phyloP scores from a whole-genome alignment of 2,113 vertebrate species.

The Telmatochromis sp. region DNA sequence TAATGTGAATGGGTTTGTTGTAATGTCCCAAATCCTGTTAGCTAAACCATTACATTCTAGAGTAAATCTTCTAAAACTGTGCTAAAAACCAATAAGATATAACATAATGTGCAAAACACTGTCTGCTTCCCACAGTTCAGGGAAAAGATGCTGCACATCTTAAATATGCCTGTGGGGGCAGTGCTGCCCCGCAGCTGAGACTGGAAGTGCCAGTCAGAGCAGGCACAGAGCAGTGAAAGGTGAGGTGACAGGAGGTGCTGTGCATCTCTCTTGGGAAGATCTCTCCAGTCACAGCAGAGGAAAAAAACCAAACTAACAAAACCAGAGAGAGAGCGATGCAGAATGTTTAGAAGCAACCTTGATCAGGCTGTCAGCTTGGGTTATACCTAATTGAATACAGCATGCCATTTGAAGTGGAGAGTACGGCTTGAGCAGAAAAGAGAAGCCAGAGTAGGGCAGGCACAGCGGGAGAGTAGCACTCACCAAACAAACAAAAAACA shows the following conservation, averaged over 20 bases:
- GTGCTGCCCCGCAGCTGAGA: neutral
- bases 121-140: neutral
- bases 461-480: slow-evolving; percentile 21
- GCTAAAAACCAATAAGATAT: neutral
- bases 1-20: neutral
- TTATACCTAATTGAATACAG: slow-evolving; percentile 33
- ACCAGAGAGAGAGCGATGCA: neutral
- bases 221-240: neutral
- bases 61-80: neutral
- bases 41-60: neutral
- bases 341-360: neutral
- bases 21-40: neutral
- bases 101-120: neutral
- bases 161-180: slow-evolving; percentile 23
- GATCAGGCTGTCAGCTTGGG: slow-evolving; percentile 33
- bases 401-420: slow-evolving; percentile 35
- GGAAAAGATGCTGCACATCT: neutral
- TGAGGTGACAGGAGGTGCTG: slow-evolving; percentile 19
- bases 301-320: neutral
- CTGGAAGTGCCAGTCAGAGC: neutral
- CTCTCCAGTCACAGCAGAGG: neutral
- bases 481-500: neutral
- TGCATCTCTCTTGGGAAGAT: slow-evolving; percentile 20
- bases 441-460: neutral
- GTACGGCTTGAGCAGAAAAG: neutral